Conservation (phyloP, 2,888 invertebrate genomes). For the Aplocera efformata region DNA sequence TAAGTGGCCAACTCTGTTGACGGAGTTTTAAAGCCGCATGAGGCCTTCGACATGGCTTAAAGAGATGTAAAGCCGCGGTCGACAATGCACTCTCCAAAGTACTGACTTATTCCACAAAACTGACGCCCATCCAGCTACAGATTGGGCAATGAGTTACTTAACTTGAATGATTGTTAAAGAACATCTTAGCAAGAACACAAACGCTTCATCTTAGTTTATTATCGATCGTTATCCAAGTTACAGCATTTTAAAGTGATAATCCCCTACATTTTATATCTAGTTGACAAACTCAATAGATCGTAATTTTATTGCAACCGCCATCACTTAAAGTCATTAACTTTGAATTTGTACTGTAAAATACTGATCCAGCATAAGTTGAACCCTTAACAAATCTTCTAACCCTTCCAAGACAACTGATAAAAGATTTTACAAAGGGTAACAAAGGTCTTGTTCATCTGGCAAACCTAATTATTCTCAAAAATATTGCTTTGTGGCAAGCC, state of each 20-base stretch:
- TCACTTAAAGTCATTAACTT: slow-evolving; percentile 22
- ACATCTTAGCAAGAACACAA: too few species aligned
- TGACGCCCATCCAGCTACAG: too few species aligned
- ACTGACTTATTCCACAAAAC: too few species aligned
- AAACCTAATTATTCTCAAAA: slow-evolving; percentile 23
- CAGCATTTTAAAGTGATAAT: slow-evolving; percentile 4
- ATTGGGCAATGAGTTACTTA: too few species aligned
- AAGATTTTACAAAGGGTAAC: slow-evolving; percentile 20
- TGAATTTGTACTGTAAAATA: slow-evolving; percentile 19
- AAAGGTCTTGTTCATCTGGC: slow-evolving; percentile 26
- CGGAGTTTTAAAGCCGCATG: too few species aligned
- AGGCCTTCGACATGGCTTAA: too few species aligned
- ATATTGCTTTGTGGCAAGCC: slow-evolving; percentile 5
- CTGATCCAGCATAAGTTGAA: slow-evolving; percentile 22
- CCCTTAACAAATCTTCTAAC: slow-evolving; percentile 15
- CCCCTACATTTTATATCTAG: slow-evolving; percentile 11
- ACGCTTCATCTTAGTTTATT: too few species aligned
- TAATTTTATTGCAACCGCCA: slow-evolving; percentile 19
- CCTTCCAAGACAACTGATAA: slow-evolving; percentile 15
- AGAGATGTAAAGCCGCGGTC: too few species aligned
- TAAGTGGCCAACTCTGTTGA: too few species aligned
- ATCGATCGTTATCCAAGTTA: too few species aligned
- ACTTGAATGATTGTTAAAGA: too few species aligned
- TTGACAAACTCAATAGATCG: slow-evolving; percentile 23
- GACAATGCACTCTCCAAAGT: too few species aligned